These are phyloP conservation scores for Poecilus cupreus DNA, from an alignment of 2,888 invertebrate species.

Conservation along the genomic window DNA sequence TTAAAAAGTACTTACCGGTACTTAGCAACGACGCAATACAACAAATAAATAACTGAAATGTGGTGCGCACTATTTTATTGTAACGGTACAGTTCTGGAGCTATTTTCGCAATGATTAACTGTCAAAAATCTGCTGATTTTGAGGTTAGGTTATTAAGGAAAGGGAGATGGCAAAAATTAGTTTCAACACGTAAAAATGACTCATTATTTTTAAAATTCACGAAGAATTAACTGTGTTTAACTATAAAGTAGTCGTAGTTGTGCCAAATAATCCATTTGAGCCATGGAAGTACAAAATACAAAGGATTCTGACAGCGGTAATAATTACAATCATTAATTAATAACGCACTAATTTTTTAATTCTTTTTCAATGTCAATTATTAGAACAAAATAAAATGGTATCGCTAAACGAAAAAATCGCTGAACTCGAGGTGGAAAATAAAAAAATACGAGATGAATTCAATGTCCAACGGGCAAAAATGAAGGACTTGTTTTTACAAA, in stretches of 20 bases:
- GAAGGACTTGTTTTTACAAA: slow-evolving; percentile 94
- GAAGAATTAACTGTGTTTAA: not conserved
- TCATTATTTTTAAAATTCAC: not conserved
- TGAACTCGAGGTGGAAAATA: slow-evolving; percentile 76
- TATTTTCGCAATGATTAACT: not conserved
- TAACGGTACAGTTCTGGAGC: not conserved
- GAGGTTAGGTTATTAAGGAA: slow-evolving; percentile 31
- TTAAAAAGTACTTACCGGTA: not conserved
- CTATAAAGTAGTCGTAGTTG: not conserved
- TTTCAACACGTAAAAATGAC: slow-evolving; percentile 38
- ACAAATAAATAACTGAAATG: not conserved
- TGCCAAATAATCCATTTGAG: not conserved
- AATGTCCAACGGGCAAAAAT: slow-evolving; percentile 93
- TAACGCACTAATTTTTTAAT: not conserved
- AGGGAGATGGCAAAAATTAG: slow-evolving; percentile 16
- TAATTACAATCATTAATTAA: not conserved
- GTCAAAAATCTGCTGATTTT: slow-evolving; percentile 16
- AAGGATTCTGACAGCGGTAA: slow-evolving; percentile 29
- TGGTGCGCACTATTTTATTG: not conserved
- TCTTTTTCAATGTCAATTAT: slow-evolving; percentile 8
- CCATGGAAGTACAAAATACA: slow-evolving; percentile 42
- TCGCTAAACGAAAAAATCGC: slow-evolving; percentile 62
- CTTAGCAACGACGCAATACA: not conserved
- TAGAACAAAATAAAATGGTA: slow-evolving; percentile 24
- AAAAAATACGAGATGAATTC: slow-evolving; percentile 88